phyloP scores from a whole-genome alignment of 2,888 invertebrate species.

The Brassicogethes aeneus region DNA sequence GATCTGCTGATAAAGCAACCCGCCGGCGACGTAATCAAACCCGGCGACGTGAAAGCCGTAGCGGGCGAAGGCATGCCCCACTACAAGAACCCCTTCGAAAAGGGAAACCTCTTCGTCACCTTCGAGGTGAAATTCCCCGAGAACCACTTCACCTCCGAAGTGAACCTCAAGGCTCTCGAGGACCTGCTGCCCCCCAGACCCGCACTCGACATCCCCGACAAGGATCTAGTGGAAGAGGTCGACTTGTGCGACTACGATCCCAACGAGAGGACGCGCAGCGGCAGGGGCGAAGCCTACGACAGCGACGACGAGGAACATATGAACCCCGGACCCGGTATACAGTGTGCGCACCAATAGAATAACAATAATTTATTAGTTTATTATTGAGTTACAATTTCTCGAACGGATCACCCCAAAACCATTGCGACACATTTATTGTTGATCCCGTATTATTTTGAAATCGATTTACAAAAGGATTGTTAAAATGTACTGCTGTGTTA shows the following conservation, averaged over 20 bases:
- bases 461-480: too few species aligned
- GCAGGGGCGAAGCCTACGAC: conserved; percentile 61
- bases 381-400: too few species aligned
- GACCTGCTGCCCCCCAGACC: conserved; percentile 64
- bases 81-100: conserved; percentile 74
- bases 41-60: conserved; percentile 70
- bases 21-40: conserved; percentile 76
- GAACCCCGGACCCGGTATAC: conserved; percentile 48
- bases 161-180: conserved; percentile 61
- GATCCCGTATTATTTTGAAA: too few species aligned
- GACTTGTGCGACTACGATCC: conserved; percentile 68
- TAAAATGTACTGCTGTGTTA: too few species aligned
- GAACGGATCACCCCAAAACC: too few species aligned
- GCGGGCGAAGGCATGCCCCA: conserved; percentile 87
- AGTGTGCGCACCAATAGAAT: conserved; percentile 73
- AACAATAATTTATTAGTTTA: too few species aligned
- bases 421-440: too few species aligned
- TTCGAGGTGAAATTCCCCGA: conserved; percentile 82
- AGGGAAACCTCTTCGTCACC: conserved; percentile 78
- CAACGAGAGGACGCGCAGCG: conserved; percentile 43
- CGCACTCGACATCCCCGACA: conserved; percentile 59
- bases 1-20: conserved; percentile 68
- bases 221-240: conserved; percentile 81
- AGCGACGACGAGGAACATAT: conserved; percentile 59
- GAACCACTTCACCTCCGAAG: conserved; percentile 65